Evolutionary conservation across 2,888 invertebrate species (phyloP), one percentile per base, ranked within the genome.

Genomic region (Noctua pronuba): DNA sequence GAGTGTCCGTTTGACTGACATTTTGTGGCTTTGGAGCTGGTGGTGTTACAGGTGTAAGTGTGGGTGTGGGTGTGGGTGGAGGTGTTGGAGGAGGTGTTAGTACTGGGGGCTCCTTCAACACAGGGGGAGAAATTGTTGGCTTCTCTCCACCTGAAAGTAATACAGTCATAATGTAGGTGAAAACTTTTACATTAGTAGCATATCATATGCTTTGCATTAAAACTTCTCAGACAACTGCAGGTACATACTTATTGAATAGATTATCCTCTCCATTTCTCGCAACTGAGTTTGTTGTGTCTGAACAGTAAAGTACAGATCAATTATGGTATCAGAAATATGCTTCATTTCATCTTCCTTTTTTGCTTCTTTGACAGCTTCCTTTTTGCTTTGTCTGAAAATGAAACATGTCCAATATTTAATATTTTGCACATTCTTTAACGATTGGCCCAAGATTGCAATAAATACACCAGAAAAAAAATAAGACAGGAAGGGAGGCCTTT

Each of bases 281-380:
- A 99, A 97, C 93, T 99, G 98, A 49, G 98, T 97, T 88, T 98
- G 98, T 92, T 99, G 99, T 85, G 97, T 97, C 92, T 98, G 98
- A 18, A 98, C 97, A 78, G 98, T 97, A 87, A 98, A 97, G 90
- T 97, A 98, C 65, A 99, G 95, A 87, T 98, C 98, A 80, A 97
- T 97, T 74, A 99, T 97, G 35, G 98, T 97, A 75, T 96, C 95
- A 28, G 97, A 97, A 70, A 99, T 96, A 80, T 97, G 97, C 77
- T 97, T 95, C 92, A 98, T 96, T 94, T 98, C 98, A 77, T 97
- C 95, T 88, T 96, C 94, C 73, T 97, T 95, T 10, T 97, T 97
- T 83, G 97, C 97, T 94, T 99, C 99, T 92, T 99, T 99, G 6
- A 97, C 98, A 28, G 97, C 93, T 94, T 99, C 99, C 93, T 99